These are phyloP conservation scores for Isotomurus palustris DNA, from an alignment of 2,888 invertebrate genomes.

Conservation along the genomic window DNA sequence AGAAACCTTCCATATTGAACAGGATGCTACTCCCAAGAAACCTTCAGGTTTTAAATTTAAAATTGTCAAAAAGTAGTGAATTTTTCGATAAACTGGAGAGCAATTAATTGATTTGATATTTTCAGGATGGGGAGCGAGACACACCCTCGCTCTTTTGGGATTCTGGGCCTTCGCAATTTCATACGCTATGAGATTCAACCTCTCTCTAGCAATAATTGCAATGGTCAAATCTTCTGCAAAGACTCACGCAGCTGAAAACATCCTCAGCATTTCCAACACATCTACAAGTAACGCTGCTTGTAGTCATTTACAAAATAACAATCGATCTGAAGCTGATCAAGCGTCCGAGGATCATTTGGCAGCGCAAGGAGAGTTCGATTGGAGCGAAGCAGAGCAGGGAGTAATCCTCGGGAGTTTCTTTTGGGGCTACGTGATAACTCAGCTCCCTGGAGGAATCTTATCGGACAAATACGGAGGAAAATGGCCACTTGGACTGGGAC, in stretches of 20 bases:
- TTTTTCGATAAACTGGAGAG: too few relatives aligned
- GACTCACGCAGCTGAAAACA: not conserved
- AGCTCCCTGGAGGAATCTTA: slow-evolving; percentile 65
- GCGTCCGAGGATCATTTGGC: not conserved
- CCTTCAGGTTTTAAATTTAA: too few relatives aligned
- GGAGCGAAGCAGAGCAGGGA: slow-evolving; percentile 31
- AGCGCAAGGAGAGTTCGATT: slow-evolving; percentile 24
- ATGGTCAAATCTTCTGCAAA: slow-evolving; percentile 22
- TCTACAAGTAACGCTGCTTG: too few relatives aligned
- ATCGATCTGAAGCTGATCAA: not conserved
- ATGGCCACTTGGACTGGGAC: slow-evolving; percentile 74
- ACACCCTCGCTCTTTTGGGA: slow-evolving; percentile 39
- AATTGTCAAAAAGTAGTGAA: too few relatives aligned
- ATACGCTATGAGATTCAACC: slow-evolving; percentile 44
- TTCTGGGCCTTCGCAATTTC: slow-evolving; percentile 42
- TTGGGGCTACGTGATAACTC: slow-evolving; percentile 26
- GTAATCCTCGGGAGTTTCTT: slow-evolving; percentile 26
- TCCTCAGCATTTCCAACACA: too few relatives aligned
- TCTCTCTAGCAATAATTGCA: slow-evolving; percentile 42
- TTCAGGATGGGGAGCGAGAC: slow-evolving; percentile 43
- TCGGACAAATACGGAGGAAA: slow-evolving; percentile 81
- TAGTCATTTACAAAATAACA: too few relatives aligned
- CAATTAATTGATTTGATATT: too few relatives aligned
- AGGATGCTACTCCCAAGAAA: too few relatives aligned
- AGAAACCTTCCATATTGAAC: too few relatives aligned